These are phyloP conservation scores for Acrocephalus kingi DNA, from an alignment of 2,113 vertebrate genomes.

Conservation along the genomic window DNA sequence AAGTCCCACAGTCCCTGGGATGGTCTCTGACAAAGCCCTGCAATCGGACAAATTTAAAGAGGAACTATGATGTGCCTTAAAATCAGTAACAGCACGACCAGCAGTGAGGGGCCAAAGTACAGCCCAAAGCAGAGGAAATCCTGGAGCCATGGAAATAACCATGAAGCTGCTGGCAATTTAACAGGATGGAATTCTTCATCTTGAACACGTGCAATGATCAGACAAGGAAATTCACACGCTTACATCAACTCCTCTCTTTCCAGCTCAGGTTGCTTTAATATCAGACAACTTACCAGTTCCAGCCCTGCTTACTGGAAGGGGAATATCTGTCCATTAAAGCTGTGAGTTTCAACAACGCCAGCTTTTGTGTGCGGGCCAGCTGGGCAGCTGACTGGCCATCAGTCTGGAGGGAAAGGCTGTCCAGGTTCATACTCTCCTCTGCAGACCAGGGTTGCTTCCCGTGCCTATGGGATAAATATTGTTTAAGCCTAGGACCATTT, in stretches of 20 bases:
- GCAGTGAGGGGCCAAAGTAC: not conserved
- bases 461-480: conserved; percentile 50
- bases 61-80: not conserved
- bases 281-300: conserved; percentile 84
- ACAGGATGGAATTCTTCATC: not conserved
- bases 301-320: conserved; percentile 86
- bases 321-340: conserved; percentile 88
- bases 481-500: not conserved
- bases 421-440: conserved; percentile 64
- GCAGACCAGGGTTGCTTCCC: conserved; percentile 68
- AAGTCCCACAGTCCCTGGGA: not conserved
- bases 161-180: not conserved
- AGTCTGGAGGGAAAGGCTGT: conserved; percentile 43
- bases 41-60: not conserved
- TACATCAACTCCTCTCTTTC: not conserved
- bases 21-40: not conserved
- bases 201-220: not conserved
- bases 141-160: not conserved
- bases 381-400: conserved; percentile 75
- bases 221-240: not conserved
- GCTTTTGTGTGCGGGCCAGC: conserved; percentile 81
- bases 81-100: not conserved
- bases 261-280: not conserved
- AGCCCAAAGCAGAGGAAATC: not conserved
- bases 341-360: conserved; percentile 84